Conservation (phyloP, 2,888 invertebrate genomes). For the Saturnia japonica region DNA sequence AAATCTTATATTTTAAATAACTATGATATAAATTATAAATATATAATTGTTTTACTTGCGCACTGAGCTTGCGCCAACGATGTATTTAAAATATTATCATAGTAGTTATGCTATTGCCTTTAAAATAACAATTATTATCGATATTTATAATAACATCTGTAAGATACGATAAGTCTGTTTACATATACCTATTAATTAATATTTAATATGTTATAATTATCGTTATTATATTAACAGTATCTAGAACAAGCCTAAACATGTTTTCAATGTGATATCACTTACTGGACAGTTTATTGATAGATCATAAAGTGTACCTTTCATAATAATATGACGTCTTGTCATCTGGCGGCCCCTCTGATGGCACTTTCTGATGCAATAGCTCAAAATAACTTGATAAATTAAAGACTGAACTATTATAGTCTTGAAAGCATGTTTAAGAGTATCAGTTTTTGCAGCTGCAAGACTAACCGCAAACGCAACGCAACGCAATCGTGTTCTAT, state of each 20-base stretch:
- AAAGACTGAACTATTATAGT: not conserved
- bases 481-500: not conserved
- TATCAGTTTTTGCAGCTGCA: too few species aligned
- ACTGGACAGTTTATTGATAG: slow-evolving; percentile 47
- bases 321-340: slow-evolving; percentile 45
- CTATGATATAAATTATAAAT: not conserved
- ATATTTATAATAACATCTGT: not conserved
- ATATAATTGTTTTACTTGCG: not conserved
- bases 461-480: too few species aligned
- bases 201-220: slow-evolving; percentile 17
- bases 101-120: not conserved
- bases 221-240: slow-evolving; percentile 12
- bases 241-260: not conserved
- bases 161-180: not conserved
- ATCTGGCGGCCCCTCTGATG: slow-evolving; percentile 41
- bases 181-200: slow-evolving; percentile 5
- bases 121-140: not conserved
- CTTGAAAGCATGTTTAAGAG: not conserved
- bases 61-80: too few species aligned
- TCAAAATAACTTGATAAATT: slow-evolving; percentile 30
- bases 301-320: slow-evolving; percentile 48
- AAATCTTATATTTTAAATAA: not conserved
- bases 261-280: slow-evolving; percentile 55
- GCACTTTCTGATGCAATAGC: slow-evolving; percentile 40
- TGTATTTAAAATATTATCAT: not conserved